Base-by-base conservation (phyloP, 2,888 invertebrate genomes). In the Chydorus sphaericus region DNA sequence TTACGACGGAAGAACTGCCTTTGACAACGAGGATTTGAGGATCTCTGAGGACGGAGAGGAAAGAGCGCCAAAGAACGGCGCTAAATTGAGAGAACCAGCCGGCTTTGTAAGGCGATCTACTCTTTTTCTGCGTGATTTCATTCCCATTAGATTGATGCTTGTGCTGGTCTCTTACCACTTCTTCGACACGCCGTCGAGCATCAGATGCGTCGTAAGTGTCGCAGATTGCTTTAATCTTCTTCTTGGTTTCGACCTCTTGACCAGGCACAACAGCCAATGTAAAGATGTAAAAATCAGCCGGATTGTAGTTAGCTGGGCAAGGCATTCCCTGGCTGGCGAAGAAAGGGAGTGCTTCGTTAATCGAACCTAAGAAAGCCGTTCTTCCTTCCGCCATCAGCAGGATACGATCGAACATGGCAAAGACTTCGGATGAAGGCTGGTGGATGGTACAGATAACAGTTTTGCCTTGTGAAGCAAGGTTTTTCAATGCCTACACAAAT, bases 11-110 rank as follows among this genome's bases (percentile, higher is more conserved):
- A 72, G 96, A 93, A 31, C 89, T 68, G 60, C 92, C 71, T 61
- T 92, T 78, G 60, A 93, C 88, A 81, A 84, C 84, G 59, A 94
- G 82, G 28, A 96, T 76, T 68, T 90, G 77, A 0, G 93, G 93
- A 66, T 96, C 93, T 66, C 94, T 86, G 54, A 88, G 77, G 37
- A 87, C 83, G 38, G 86, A 85, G 31, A 91, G 72, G 83, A 88
- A 88, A 14, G 91, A 89, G 50, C 96, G 75, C 89, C 91, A 90
- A 7, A 93, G 72, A 0, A 97, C 83, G 0, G 89, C 90, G 1
- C 80, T 70, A 69, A 94, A 88, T 73, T 97, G 96, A 57, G 82
- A 81, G 58, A 79, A 81, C 87, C 90, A 93, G 0, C 82, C 80
- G 2, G 89, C 88, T 70, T 86, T 82, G 75, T 92, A 87, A 0